Percentiles rank a stretch among this genome's conserved stretches.
Evolutionary conservation across 2,797 vertebrate genomes (phyloP).

Genomic region (Gymnopithys bicolor): DNA sequence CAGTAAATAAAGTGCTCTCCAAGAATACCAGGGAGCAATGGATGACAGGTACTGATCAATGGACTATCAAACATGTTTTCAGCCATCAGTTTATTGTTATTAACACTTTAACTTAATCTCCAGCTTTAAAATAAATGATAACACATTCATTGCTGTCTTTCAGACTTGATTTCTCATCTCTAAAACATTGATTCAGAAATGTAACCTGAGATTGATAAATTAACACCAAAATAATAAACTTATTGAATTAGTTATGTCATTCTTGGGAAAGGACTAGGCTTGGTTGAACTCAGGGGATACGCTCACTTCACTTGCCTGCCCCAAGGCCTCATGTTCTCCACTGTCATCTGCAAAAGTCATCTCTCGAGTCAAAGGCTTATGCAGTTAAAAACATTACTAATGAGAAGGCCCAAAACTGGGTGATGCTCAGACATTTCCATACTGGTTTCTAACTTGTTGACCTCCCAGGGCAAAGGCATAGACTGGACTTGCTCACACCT

Average conservation of each 20-base stretch:
- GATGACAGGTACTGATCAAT: conserved; percentile 68
- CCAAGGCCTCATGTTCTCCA: fast-evolving
- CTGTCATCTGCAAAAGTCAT: background rate
- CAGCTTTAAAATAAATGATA: conserved; percentile 59
- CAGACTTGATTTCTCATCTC: conserved; percentile 46
- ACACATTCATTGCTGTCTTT: conserved; percentile 6
- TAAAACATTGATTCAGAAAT: conserved; percentile 35
- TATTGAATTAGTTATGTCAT: background rate
- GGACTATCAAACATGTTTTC: conserved; percentile 42
- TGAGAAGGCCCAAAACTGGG: background rate
- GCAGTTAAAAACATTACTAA: background rate
- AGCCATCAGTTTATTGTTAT: conserved; percentile 56
- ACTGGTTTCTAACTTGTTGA: background rate
- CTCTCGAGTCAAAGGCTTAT: background rate
- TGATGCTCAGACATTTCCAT: background rate
- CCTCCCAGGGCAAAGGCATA: background rate
- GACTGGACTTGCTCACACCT: background rate
- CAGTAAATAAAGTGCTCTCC: conserved; percentile 29
- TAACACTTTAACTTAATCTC: conserved; percentile 67
- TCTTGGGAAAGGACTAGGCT: background rate
- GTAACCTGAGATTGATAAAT: background rate
- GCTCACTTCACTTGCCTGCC: fast-evolving
- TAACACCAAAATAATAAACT: background rate
- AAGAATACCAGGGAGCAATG: conserved; percentile 11
- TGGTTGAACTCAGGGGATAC: fast-evolving